These are phyloP conservation scores for Andrena minutula DNA, from an alignment of 2,888 invertebrate genomes.

Conservation along the genomic window DNA sequence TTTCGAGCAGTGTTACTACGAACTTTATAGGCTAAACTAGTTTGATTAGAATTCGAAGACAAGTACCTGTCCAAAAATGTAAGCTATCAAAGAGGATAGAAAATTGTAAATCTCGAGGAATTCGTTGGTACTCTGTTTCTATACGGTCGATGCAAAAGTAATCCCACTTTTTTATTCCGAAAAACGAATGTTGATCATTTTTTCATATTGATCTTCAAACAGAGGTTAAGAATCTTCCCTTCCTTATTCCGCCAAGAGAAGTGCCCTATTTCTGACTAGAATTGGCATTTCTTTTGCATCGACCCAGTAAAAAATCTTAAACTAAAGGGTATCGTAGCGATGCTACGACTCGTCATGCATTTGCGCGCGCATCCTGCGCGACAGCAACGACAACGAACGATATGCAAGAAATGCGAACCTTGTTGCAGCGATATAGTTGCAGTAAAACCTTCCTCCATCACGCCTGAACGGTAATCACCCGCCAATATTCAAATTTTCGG, in stretches of 20 bases:
- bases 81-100: conserved; percentile 40
- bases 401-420: conserved; percentile 51
- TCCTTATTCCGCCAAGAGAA: no score
- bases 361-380: conserved; percentile 10
- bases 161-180: background rate
- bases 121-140: conserved; percentile 28
- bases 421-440: conserved; percentile 20
- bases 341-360: conserved; percentile 16
- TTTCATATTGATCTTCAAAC: background rate
- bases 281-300: background rate
- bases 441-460: conserved; percentile 9
- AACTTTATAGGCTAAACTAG: conserved; percentile 10
- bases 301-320: conserved; percentile 19
- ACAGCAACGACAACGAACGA: conserved; percentile 21
- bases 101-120: conserved; percentile 44
- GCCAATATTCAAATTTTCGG: background rate
- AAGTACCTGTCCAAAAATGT: conserved; percentile 3
- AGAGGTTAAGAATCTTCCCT: background rate
- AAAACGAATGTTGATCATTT: background rate
- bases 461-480: background rate
- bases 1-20: conserved; percentile 7
- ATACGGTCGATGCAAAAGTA: conserved; percentile 1
- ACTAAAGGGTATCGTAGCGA: conserved; percentile 19
- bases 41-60: background rate
- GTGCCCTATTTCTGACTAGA: background rate